phyloP scores from a whole-genome alignment of 1,140 invertebrate genomes.

The Cecropterus lyciades region DNA sequence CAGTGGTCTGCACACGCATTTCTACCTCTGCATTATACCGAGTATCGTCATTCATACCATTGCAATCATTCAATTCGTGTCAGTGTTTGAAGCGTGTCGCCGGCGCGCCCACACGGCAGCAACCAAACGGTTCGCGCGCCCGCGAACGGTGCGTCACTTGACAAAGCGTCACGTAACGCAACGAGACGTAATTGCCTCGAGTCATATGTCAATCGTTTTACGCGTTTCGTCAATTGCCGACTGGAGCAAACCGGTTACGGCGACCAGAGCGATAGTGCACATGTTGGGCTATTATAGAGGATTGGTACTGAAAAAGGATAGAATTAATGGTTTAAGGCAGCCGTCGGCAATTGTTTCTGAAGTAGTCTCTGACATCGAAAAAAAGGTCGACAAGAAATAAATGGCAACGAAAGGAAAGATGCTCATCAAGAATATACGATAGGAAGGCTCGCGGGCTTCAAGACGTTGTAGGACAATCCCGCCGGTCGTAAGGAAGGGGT shows the following conservation, averaged over 20 bases:
- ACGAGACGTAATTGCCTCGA: slow-evolving; percentile 28
- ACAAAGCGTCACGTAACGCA: slow-evolving; percentile 7
- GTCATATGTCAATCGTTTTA: slow-evolving; percentile 35
- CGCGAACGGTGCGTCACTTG: background rate
- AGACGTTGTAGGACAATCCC: too few species aligned
- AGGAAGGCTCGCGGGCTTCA: too few species aligned
- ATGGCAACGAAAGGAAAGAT: too few species aligned
- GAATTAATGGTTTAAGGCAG: too few species aligned
- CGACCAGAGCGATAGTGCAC: slow-evolving; percentile 11
- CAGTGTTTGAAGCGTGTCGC: background rate
- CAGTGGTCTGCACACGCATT: too few species aligned
- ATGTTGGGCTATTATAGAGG: slow-evolving; percentile 25
- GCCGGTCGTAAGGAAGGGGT: too few species aligned
- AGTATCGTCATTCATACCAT: background rate
- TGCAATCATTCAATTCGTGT: background rate
- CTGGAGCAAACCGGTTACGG: slow-evolving; percentile 18
- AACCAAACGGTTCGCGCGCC: slow-evolving; percentile 6
- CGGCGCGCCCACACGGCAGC: background rate
- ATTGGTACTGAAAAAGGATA: too few species aligned
- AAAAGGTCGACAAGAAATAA: too few species aligned
- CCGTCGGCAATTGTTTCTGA: too few species aligned
- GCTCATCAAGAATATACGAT: too few species aligned
- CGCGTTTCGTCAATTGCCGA: slow-evolving; percentile 28
- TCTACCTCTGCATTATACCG: too few species aligned
- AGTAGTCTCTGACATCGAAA: too few species aligned